Evolutionary conservation across 2,797 vertebrate species (phyloP).

Genomic region (Gymnoscopelus braueri): DNA sequence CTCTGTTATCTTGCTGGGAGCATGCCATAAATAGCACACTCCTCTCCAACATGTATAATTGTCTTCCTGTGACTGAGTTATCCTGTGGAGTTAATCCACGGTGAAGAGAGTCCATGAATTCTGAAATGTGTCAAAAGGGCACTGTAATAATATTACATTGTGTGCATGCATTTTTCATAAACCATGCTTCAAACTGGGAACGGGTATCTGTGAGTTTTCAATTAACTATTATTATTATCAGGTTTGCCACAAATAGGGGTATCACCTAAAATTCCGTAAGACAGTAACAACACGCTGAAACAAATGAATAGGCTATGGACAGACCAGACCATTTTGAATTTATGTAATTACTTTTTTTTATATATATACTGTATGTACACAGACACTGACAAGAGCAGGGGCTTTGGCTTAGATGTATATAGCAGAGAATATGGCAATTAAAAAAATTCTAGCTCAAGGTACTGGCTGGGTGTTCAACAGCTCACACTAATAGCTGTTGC

Average conservation of each 20-base stretch:
- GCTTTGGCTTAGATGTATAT: conserved; percentile 47
- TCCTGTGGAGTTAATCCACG: conserved; percentile 11
- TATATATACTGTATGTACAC: neutral
- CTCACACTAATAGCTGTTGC: conserved; percentile 73
- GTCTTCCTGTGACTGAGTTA: conserved; percentile 16
- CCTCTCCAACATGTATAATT: conserved; percentile 37
- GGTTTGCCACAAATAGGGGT: neutral
- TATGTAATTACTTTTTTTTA: no score
- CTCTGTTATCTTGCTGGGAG: conserved; percentile 45
- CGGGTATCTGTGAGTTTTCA: neutral
- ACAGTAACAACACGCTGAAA: no score
- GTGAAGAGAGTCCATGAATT: neutral
- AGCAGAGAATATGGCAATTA: conserved; percentile 67
- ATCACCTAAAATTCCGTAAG: no score
- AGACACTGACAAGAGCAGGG: conserved; percentile 44
- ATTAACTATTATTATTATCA: neutral
- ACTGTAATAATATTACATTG: neutral
- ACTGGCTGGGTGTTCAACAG: conserved; percentile 52
- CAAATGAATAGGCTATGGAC: no score
- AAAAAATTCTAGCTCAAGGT: conserved; percentile 46
- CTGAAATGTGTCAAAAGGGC: neutral
- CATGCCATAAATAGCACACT: conserved; percentile 51
- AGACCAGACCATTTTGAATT: no score
- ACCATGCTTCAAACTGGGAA: no score
- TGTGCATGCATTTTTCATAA: neutral